A percentile compares a stretch with the other conserved stretches of the same genome.
These are phyloP conservation scores for Aphis craccivora DNA, from an alignment of 1,140 invertebrate species.

Conservation along the genomic window DNA sequence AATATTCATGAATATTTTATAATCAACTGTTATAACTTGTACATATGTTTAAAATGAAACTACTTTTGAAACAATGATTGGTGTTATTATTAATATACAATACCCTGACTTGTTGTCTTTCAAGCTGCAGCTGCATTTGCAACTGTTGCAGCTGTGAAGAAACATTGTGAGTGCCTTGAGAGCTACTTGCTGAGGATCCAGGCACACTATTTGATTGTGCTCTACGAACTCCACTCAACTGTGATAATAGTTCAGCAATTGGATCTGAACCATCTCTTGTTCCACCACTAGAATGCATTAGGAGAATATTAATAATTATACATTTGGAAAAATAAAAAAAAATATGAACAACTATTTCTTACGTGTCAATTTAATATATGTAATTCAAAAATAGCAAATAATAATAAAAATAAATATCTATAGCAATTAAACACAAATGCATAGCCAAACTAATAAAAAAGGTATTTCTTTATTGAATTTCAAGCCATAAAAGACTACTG, in stretches of 20 bases:
- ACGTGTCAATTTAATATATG: constrained; percentile 22
- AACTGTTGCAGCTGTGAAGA: constrained; percentile 81
- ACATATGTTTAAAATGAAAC: not conserved
- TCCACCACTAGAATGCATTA: constrained; percentile 73
- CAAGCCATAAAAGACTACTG: constrained; percentile 50
- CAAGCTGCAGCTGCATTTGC: constrained; percentile 88
- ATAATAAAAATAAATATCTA: constrained; percentile 32
- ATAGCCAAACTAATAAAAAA: constrained; percentile 25
- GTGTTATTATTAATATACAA: constrained; percentile 19
- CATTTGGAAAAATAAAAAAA: not conserved
- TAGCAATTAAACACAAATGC: constrained; percentile 14
- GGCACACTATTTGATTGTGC: constrained; percentile 64
- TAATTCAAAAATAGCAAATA: constrained; percentile 43
- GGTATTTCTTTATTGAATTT: not conserved
- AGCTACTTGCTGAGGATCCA: constrained; percentile 59
- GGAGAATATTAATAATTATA: not conserved
- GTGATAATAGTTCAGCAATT: constrained; percentile 90
- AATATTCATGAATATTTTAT: not conserved
- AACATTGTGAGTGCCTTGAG: constrained; percentile 68
- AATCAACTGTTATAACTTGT: not conserved
- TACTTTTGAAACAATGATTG: not conserved
- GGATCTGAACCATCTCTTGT: constrained; percentile 92
- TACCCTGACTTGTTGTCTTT: constrained; percentile 83
- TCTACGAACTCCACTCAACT: constrained; percentile 87
- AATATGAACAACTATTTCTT: not conserved